Percentiles rank a stretch among this genome's conserved stretches.
Evolutionary conservation across 2,888 invertebrate genomes (phyloP).

Genomic region (Anarsia innoxiella): DNA sequence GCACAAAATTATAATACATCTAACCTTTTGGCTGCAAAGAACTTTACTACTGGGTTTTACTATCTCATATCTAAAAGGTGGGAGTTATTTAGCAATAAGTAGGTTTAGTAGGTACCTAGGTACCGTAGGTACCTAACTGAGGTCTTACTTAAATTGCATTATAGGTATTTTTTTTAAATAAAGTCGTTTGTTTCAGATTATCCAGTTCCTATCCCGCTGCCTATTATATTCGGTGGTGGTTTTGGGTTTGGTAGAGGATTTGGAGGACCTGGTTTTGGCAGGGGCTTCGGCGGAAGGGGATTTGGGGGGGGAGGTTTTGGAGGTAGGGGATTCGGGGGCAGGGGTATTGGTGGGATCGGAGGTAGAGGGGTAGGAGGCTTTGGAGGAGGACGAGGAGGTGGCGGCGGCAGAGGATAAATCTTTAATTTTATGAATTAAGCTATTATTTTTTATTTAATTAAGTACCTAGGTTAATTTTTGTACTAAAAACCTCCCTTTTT

Average conservation of each 20-base stretch:
- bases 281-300: conserved; percentile 26
- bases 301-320: conserved; percentile 24
- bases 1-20: no score
- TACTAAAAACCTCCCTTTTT: no score
- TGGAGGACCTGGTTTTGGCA: conserved; percentile 28
- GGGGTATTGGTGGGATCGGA: conserved; percentile 18
- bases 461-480: no score
- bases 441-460: background rate
- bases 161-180: no score
- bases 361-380: conserved; percentile 19
- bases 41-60: no score
- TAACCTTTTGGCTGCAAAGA: no score
- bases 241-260: conserved; percentile 24
- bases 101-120: no score
- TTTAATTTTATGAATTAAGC: background rate
- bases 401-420: conserved; percentile 11
- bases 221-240: conserved; percentile 27
- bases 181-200: background rate
- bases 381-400: conserved; percentile 8
- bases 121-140: no score
- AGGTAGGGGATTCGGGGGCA: conserved; percentile 15
- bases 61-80: no score
- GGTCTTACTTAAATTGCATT: no score
- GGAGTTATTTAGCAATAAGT: no score
- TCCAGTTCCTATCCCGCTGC: conserved; percentile 31